phyloP scores from a whole-genome alignment of 2,888 invertebrate species.

The Caenorhabditis angaria region DNA sequence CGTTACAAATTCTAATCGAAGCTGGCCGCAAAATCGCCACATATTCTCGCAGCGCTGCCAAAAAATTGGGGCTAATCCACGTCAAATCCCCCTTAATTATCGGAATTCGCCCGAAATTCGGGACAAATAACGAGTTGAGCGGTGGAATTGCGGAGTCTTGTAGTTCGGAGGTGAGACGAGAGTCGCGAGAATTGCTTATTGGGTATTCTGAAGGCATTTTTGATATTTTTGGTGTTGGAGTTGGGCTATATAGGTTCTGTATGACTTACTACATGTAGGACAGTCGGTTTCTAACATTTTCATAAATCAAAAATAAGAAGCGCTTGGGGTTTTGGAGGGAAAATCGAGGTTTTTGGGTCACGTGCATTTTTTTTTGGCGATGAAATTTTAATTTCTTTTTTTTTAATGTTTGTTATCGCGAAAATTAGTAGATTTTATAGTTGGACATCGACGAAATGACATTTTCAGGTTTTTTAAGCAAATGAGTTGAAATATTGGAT shows the following conservation, averaged over 20 bases:
- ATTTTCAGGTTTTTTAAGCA: too few relatives aligned
- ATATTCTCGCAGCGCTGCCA: constrained; percentile 24
- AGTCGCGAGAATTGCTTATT: constrained; percentile 16
- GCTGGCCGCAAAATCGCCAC: constrained; percentile 37
- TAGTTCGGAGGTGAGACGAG: constrained; percentile 16
- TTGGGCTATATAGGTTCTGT: not conserved
- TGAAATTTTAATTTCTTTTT: too few relatives aligned
- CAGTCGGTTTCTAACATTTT: constrained; percentile 35
- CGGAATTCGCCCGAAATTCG: constrained; percentile 25
- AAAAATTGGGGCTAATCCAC: constrained; percentile 26
- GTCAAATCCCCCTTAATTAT: constrained; percentile 39
- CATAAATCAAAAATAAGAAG: constrained; percentile 4
- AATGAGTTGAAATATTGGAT: too few relatives aligned
- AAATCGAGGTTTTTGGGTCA: too few relatives aligned
- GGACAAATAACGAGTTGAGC: constrained; percentile 20
- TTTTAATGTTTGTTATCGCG: too few relatives aligned
- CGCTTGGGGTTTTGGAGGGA: too few relatives aligned
- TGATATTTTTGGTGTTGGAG: too few relatives aligned
- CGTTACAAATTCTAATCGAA: constrained; percentile 46
- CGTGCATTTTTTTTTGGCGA: too few relatives aligned
- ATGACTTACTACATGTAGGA: constrained; percentile 35
- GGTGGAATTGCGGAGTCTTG: not conserved
- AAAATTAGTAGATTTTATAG: too few relatives aligned
- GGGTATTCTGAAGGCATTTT: constrained; percentile 35
- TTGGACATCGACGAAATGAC: too few relatives aligned